phyloP scores from a whole-genome alignment of 2,888 invertebrate species.

The Sympetrum striolatum region DNA sequence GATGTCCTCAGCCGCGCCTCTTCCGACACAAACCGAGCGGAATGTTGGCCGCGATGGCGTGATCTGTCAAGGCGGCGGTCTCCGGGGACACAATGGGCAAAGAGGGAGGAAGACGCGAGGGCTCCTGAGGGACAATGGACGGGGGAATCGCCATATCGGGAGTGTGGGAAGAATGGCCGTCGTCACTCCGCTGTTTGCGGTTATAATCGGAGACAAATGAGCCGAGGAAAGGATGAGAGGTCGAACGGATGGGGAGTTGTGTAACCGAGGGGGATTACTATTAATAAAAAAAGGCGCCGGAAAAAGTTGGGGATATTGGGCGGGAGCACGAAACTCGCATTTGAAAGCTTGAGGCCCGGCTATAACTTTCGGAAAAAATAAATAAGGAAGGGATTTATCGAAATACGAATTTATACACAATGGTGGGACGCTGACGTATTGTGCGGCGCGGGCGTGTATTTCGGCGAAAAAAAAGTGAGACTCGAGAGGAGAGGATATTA shows the following conservation, averaged over 20 bases:
- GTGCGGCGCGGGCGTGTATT: not conserved
- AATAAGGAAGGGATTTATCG: constrained; percentile 30
- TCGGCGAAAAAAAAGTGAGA: not conserved
- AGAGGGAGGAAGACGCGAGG: not conserved
- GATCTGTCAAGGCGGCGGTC: constrained; percentile 38
- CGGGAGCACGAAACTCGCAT: constrained; percentile 26
- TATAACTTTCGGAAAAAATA: constrained; percentile 10
- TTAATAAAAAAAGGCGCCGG: constrained; percentile 13
- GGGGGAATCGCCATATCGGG: not conserved
- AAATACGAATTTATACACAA: constrained; percentile 29
- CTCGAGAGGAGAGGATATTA: not conserved
- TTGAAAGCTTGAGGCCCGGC: constrained; percentile 25
- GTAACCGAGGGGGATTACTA: not conserved
- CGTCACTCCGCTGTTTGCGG: constrained; percentile 29
- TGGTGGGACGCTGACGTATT: constrained; percentile 12
- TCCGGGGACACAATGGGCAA: constrained; percentile 14
- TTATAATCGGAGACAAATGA: constrained; percentile 43
- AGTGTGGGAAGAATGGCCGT: constrained; percentile 26
- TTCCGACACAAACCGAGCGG: not conserved
- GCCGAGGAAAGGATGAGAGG: constrained; percentile 18
- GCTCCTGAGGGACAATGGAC: not conserved
- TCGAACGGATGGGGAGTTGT: constrained; percentile 1
- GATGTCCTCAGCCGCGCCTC: not conserved
- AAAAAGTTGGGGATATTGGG: not conserved
- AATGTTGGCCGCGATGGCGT: constrained; percentile 30